Base-by-base conservation (phyloP, 2,888 invertebrate genomes). In the Ophion ventricosus region DNA sequence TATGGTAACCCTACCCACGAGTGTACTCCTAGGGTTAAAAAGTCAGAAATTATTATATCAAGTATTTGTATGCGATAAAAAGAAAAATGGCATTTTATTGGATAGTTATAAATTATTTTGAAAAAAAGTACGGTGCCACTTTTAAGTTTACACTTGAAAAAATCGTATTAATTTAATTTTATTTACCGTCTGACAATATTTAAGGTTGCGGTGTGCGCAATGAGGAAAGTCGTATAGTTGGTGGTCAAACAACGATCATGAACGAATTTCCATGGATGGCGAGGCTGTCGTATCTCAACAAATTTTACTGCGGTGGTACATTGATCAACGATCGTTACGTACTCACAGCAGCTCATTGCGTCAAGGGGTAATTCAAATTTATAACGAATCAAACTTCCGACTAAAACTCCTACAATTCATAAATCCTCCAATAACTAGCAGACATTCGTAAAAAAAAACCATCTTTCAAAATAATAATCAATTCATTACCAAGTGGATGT, bases 211-310 rank as follows among this genome's bases (percentile, higher is more conserved):
- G 98, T 5, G 96, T 97, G 91, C 95, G 97, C 90, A 97, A 97
- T 91, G 97, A 97, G 89, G 96, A 96, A 86, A 95, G 96, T 74
- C 95, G 98, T 83, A 97, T 98, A 87, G 97, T 98, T 0, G 97
- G 97, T 1, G 98, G 98, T 0, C 95, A 95, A 76, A 96, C 96
- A 23, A 96, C 97, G 0, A 95, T 95, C 56, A 94, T 95, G 88
- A 97, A 97, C 91, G 97, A 97, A 93, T 98, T 97, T 92, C 98
- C 98, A 5, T 98, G 98, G 98, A 97, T 98, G 96, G 97, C 96
- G 20, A 95, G 97, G 76, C 94, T 98, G 70, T 96, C 97, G 2
- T 98, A 98, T 94, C 96, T 98, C 94, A 97, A 97, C 93, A 95
- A 97, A 90, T 98, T 98, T 94, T 98, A 98, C 93, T 98, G 98